Evolutionary conservation across 2,113 vertebrate genomes (phyloP).

Genomic region (Neogale vison): DNA sequence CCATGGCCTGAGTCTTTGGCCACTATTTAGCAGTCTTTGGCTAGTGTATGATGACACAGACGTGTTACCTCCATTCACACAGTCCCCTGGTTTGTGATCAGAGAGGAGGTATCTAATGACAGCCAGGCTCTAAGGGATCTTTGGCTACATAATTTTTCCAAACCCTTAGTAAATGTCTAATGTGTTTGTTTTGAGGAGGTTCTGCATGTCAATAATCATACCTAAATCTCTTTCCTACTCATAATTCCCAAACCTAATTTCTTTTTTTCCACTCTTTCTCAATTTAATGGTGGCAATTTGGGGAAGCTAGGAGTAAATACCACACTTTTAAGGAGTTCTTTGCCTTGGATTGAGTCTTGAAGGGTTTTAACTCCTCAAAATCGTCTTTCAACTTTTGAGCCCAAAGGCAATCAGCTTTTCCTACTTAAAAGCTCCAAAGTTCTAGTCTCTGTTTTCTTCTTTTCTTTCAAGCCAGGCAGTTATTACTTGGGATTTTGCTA

Average conservation of each 20-base stretch:
- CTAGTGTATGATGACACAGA: background rate
- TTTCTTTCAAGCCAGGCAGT: background rate
- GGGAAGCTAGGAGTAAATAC: background rate
- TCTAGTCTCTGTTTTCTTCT: background rate
- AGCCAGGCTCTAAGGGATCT: background rate
- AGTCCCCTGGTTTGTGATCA: background rate
- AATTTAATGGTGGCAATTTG: background rate
- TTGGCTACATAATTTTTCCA: background rate
- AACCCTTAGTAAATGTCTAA: background rate
- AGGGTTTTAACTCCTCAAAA: background rate
- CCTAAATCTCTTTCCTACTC: conserved; percentile 24
- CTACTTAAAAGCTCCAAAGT: background rate
- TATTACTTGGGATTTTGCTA: background rate
- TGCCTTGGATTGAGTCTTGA: background rate
- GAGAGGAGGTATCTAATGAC: background rate
- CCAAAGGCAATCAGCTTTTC: background rate
- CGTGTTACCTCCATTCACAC: background rate
- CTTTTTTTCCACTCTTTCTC: conserved; percentile 15
- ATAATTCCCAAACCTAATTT: background rate
- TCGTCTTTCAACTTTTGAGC: background rate
- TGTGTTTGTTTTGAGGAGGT: conserved; percentile 28
- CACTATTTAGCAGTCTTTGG: background rate
- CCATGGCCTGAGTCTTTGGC: background rate
- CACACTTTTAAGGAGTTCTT: background rate
- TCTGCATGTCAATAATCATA: background rate